phyloP scores from a whole-genome alignment of 2,888 invertebrate genomes.

The Amphipyra tragopoginis region DNA sequence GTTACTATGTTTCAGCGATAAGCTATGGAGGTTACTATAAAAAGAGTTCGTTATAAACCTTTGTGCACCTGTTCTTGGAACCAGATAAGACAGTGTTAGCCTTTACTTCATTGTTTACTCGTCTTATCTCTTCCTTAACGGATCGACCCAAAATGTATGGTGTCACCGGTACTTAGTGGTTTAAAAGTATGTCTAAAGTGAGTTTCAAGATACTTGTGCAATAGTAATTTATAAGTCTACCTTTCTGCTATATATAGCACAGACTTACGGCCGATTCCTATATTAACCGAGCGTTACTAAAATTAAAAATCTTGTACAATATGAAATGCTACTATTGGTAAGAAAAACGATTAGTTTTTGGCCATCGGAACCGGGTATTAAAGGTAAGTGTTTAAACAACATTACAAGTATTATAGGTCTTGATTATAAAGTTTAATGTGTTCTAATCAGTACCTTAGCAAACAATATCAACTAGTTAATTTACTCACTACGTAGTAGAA shows the following conservation, averaged over 20 bases:
- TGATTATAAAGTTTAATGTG: slow-evolving; percentile 27
- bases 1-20: slow-evolving; percentile 44
- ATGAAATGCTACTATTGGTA: no score
- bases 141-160: slow-evolving; percentile 34
- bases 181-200: slow-evolving; percentile 18
- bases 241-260: no score
- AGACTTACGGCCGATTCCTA: no score
- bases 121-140: slow-evolving; percentile 75
- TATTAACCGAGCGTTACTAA: no score
- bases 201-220: no score
- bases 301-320: no score
- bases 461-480: slow-evolving; percentile 42
- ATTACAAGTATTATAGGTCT: slow-evolving; percentile 22
- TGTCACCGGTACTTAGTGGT: slow-evolving; percentile 28
- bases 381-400: slow-evolving; percentile 6
- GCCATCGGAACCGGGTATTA: no score
- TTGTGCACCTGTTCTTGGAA: slow-evolving; percentile 52
- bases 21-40: slow-evolving; percentile 58
- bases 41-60: slow-evolving; percentile 58
- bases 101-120: slow-evolving; percentile 72
- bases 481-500: slow-evolving; percentile 35
- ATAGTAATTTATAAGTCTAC: no score
- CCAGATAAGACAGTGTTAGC: slow-evolving; percentile 63
- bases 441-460: slow-evolving; percentile 28
- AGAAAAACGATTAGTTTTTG: no score